A percentile compares a stretch with the other conserved stretches of the same genome.
Evolutionary conservation across 2,113 vertebrate genomes (phyloP).

Genomic region (Coturnix japonica): DNA sequence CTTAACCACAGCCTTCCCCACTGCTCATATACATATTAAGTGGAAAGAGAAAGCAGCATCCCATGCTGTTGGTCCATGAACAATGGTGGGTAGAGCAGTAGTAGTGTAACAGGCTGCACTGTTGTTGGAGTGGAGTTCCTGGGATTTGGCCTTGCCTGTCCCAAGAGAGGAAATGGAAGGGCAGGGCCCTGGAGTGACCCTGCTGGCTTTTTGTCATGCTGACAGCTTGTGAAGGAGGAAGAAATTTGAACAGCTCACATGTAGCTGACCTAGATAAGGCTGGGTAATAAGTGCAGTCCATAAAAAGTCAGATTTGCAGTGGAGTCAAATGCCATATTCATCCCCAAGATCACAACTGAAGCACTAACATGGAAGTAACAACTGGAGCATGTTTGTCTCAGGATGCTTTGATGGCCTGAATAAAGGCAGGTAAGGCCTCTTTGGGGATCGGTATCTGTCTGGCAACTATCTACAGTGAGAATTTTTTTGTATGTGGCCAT

Average conservation of each 20-base stretch:
- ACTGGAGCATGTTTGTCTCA: background rate
- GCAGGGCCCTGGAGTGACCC: background rate
- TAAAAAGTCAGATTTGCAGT: background rate
- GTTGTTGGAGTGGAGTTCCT: background rate
- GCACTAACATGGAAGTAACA: background rate
- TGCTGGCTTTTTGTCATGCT: background rate
- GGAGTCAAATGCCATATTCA: background rate
- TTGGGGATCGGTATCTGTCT: background rate
- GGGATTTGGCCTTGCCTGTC: background rate
- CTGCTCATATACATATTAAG: fast-evolving
- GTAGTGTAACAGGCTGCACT: background rate
- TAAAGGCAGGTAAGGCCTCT: background rate
- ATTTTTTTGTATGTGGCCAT: background rate
- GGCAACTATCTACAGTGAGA: background rate
- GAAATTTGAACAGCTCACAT: background rate
- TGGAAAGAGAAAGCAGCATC: background rate
- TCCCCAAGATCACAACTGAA: background rate
- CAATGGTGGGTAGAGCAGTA: background rate
- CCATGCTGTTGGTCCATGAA: background rate
- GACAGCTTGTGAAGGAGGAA: background rate
- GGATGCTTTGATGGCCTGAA: background rate
- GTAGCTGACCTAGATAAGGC: background rate
- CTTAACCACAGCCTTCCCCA: background rate
- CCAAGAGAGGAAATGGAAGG: fast-evolving
- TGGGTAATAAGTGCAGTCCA: background rate